phyloP scores from a whole-genome alignment of 2,113 vertebrate genomes.

The Struthio camelus region DNA sequence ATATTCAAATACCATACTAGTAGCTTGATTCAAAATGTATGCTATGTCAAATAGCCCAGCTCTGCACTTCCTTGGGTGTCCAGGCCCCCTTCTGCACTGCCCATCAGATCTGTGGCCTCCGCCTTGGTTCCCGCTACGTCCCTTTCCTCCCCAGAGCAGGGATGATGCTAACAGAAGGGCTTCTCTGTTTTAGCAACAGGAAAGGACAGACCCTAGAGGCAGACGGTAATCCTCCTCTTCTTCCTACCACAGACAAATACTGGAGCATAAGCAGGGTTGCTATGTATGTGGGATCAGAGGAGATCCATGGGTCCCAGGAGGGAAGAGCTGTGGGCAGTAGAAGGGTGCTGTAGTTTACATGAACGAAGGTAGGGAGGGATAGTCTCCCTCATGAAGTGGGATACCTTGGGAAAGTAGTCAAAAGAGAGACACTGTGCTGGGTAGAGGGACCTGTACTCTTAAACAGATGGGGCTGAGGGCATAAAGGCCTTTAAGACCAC shows the following conservation, averaged over 20 bases:
- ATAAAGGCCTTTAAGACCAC: background rate
- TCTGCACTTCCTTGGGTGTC: background rate
- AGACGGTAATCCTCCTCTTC: background rate
- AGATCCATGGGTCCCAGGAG: background rate
- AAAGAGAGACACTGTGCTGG: background rate
- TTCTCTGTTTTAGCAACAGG: background rate
- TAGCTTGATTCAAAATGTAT: background rate
- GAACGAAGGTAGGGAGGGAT: background rate
- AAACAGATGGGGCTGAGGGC: background rate
- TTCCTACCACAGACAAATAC: background rate
- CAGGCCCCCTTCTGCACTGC: background rate
- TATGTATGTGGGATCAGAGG: background rate
- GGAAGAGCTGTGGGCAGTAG: background rate
- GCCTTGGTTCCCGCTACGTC: background rate
- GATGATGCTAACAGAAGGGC: background rate
- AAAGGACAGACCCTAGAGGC: background rate
- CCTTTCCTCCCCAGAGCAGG: background rate
- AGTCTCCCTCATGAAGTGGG: background rate
- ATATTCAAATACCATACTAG: background rate
- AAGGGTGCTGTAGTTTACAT: background rate
- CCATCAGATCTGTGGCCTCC: background rate
- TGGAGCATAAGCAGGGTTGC: background rate
- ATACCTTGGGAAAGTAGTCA: background rate
- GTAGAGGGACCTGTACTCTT: background rate
- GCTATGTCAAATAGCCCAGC: background rate